phyloP scores from a whole-genome alignment of 1,140 invertebrate species.

The Ostrea denselamellosa region DNA sequence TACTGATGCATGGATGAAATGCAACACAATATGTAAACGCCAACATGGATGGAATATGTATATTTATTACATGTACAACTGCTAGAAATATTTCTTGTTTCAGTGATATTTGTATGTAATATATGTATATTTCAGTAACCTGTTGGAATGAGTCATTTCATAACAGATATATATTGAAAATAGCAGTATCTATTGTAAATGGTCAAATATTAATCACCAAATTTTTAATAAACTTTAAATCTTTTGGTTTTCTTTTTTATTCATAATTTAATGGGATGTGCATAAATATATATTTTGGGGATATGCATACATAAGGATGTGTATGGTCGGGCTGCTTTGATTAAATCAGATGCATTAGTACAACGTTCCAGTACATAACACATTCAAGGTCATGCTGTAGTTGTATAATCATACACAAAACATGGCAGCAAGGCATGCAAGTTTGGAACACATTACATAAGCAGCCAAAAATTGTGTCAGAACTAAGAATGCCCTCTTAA shows the following conservation, averaged over 20 bases:
- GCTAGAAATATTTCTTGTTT: neutral
- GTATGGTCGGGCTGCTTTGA: too few species aligned
- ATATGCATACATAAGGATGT: too few species aligned
- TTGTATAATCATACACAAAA: too few species aligned
- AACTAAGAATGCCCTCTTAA: too few species aligned
- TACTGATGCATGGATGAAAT: neutral
- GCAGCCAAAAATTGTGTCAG: too few species aligned
- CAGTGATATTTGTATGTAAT: neutral
- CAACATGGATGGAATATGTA: neutral
- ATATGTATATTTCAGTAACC: neutral
- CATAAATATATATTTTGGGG: too few species aligned
- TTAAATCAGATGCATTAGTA: too few species aligned
- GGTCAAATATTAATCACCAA: conserved; percentile 29
- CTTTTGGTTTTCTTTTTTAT: neutral
- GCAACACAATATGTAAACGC: neutral
- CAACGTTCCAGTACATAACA: too few species aligned
- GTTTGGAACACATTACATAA: too few species aligned
- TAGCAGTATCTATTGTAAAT: conserved; percentile 19
- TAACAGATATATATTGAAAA: neutral
- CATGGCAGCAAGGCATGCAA: too few species aligned
- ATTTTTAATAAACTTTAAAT: conserved; percentile 32
- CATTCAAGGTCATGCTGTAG: too few species aligned
- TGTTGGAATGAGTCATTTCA: neutral
- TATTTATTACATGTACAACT: neutral
- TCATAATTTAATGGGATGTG: too few species aligned